Evolutionary conservation across 1,140 invertebrate genomes (phyloP).

Genomic region (Drosophila mauritiana): DNA sequence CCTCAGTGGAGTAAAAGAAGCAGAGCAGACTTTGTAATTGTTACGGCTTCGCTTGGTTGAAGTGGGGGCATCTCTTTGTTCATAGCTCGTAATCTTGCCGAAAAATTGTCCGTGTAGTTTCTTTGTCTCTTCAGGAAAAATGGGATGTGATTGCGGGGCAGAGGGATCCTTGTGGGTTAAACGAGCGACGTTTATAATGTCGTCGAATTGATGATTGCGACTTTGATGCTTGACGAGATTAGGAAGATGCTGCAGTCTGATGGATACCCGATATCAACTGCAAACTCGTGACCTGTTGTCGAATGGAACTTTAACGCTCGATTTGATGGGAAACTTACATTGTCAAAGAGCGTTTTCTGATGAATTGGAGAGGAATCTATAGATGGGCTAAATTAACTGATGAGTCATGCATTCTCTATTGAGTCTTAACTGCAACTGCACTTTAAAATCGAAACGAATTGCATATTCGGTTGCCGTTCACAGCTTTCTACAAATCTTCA

Average conservation of each 20-base stretch:
- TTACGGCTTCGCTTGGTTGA: slow-evolving; percentile 58
- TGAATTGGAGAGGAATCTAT: neutral
- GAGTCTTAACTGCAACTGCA: too few species aligned
- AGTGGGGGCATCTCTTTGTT: slow-evolving; percentile 56
- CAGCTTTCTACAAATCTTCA: slow-evolving; percentile 35
- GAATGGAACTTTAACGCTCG: slow-evolving; percentile 38
- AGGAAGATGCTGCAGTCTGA: slow-evolving; percentile 52
- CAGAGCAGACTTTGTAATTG: slow-evolving; percentile 76
- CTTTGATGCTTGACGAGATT: slow-evolving; percentile 57
- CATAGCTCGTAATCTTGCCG: slow-evolving; percentile 62
- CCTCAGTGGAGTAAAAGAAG: slow-evolving; percentile 20
- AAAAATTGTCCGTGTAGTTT: slow-evolving; percentile 49
- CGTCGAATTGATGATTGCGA: slow-evolving; percentile 53
- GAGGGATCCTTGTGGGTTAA: slow-evolving; percentile 69
- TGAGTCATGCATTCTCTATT: slow-evolving; percentile 8
- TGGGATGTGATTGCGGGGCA: neutral
- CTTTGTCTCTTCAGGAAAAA: slow-evolving; percentile 47
- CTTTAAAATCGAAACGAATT: neutral
- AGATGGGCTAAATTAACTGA: neutral
- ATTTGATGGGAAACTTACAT: slow-evolving; percentile 24
- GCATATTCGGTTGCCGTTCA: neutral
- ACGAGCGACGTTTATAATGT: slow-evolving; percentile 58
- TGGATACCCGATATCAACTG: slow-evolving; percentile 41
- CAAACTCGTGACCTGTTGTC: slow-evolving; percentile 47
- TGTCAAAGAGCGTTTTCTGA: neutral